Percentiles rank a stretch among this genome's conserved stretches.
Conservation (phyloP, 2,888 invertebrate species). For the Protodeltote pygarga region DNA sequence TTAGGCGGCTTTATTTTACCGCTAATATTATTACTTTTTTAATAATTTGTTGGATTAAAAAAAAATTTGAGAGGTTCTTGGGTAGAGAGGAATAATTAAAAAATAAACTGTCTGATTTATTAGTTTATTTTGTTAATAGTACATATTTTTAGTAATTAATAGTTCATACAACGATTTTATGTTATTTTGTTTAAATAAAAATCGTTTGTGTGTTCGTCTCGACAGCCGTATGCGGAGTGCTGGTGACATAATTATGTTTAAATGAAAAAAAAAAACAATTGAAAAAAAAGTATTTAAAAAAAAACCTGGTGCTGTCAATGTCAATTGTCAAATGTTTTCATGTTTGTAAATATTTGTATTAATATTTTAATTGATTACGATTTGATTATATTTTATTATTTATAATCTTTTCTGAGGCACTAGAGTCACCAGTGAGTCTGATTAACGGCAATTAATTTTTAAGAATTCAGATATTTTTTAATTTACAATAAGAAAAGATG, state of each 20-base stretch:
- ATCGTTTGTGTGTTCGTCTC: slow-evolving; percentile 23
- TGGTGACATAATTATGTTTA: slow-evolving; percentile 9
- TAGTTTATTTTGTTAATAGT: slow-evolving; percentile 34
- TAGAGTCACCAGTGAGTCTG: slow-evolving; percentile 4
- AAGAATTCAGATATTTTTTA: slow-evolving; percentile 3
- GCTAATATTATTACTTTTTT: slow-evolving; percentile 9
- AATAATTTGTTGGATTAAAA: not conserved
- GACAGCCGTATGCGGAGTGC: slow-evolving; percentile 10
- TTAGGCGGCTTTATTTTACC: slow-evolving; percentile 21
- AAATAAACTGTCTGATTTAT: slow-evolving; percentile 5
- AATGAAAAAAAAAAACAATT: not conserved
- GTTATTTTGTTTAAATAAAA: slow-evolving; percentile 28
- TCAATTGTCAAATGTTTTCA: not conserved
- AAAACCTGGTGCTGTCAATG: slow-evolving; percentile 13
- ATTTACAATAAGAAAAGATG: slow-evolving; percentile 42
- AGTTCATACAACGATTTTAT: slow-evolving; percentile 18
- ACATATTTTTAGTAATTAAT: too few species aligned
- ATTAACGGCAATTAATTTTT: slow-evolving; percentile 6
- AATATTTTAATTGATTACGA: slow-evolving; percentile 11
- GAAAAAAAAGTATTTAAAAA: not conserved
- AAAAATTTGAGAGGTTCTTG: not conserved
- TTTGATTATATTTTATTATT: slow-evolving; percentile 19
- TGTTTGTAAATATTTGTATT: slow-evolving; percentile 14
- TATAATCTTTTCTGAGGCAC: slow-evolving; percentile 2
- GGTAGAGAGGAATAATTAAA: not conserved